Evolutionary conservation across 2,888 invertebrate species (phyloP).

Genomic region (Volucella zonaria): DNA sequence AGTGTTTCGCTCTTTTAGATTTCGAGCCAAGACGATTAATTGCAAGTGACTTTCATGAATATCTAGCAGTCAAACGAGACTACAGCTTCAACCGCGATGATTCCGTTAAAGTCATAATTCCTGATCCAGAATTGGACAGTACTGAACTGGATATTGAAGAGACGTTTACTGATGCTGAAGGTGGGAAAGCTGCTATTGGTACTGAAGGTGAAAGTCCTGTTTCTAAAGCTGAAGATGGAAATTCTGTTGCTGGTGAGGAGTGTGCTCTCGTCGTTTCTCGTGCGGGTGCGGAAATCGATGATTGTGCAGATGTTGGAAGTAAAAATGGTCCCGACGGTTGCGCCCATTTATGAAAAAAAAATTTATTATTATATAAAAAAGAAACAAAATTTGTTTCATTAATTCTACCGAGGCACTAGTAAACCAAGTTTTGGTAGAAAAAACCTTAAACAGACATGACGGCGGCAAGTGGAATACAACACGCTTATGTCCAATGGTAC

Average conservation of each 20-base stretch:
- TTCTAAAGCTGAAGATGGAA: not conserved
- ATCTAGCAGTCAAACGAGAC: not conserved
- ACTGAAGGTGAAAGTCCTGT: not conserved
- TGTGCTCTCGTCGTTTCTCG: too few species aligned
- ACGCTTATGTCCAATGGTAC: too few species aligned
- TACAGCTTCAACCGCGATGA: not conserved
- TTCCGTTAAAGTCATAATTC: not conserved
- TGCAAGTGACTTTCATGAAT: not conserved
- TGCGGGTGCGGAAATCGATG: not conserved
- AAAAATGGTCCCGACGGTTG: not conserved
- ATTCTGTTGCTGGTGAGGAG: not conserved
- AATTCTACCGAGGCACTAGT: too few species aligned
- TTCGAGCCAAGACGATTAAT: not conserved
- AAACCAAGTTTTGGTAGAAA: too few species aligned
- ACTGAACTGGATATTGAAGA: not conserved
- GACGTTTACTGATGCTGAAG: not conserved
- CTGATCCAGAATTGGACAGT: conserved; percentile 1
- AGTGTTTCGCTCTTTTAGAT: not conserved
- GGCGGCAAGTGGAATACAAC: too few species aligned
- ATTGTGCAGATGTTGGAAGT: not conserved
- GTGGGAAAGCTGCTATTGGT: not conserved
- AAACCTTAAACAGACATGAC: too few species aligned
- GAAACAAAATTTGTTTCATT: not conserved
- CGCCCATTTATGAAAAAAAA: not conserved
- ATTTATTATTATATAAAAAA: too few species aligned